phyloP scores from a whole-genome alignment of 2,113 vertebrate genomes.

The Aplodontia rufa region DNA sequence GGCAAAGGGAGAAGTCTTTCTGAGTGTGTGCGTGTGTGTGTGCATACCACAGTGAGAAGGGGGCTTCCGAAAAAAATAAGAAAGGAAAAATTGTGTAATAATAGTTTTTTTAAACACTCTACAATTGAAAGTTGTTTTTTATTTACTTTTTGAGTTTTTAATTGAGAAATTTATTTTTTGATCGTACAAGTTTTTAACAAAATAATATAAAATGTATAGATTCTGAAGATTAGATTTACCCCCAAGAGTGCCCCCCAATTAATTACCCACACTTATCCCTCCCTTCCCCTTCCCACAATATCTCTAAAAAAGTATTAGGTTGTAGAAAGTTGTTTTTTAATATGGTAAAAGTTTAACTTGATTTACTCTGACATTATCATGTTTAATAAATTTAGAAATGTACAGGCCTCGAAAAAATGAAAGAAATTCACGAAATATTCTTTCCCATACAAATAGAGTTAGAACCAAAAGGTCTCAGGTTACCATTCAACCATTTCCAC shows the following conservation, averaged over 20 bases:
- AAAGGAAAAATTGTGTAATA: not conserved
- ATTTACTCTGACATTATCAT: constrained; percentile 27
- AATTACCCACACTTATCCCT: no score
- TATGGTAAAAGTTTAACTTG: not conserved
- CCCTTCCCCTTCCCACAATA: no score
- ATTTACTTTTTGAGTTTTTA: no score
- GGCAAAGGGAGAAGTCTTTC: not conserved
- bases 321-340: constrained; percentile 43
- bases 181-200: no score
- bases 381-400: constrained; percentile 54
- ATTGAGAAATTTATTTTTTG: no score
- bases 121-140: constrained; percentile 10
- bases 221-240: no score
- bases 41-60: not conserved
- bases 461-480: not conserved
- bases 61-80: not conserved
- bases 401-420: constrained; percentile 41
- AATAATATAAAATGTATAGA: no score
- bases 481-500: not conserved
- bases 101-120: not conserved
- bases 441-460: constrained; percentile 20
- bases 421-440: constrained; percentile 1
- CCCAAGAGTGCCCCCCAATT: no score
- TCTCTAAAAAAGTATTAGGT: no score
- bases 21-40: no score